Base-by-base conservation (phyloP, 1,140 invertebrate genomes). In the Drosophila chauvacae region DNA sequence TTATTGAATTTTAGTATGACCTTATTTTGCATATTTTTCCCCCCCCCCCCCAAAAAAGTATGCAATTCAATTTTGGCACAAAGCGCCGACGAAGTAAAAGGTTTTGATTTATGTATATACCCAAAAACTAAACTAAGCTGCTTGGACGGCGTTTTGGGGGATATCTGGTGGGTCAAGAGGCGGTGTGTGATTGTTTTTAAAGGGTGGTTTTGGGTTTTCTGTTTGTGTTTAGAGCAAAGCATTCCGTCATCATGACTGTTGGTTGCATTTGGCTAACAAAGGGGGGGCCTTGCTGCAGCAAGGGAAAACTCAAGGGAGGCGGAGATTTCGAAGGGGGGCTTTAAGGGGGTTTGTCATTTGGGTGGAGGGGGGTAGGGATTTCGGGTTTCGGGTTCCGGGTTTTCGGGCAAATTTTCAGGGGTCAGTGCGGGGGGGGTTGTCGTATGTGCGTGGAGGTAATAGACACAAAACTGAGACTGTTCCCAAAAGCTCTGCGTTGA, bases 391-490 rank as follows among this genome's bases (percentile, higher is more conserved):
- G 53, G 48, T 55, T 39, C 53, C 53, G 53, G 53, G 53, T 55
- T 55, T 39, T 39, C 53, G 53, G 51, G 7, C 33, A 37, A 55
- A 55, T 37, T 37, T 55, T 48, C 58, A 13, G 58, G 42, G 58
- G 48, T 30, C 48, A 51, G 47, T 2, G 16, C 33, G n/a, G 30
- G 18, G 28, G 10, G 5, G 57, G 9, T 30, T 30, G 14, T 7
- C 20, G 30, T 55, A 33, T 51, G 47, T 66, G 33, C 47, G 60
- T 55, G 44, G 39, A 66, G 63, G 66, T 66, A 69, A 69, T 69
- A 69, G 66, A 69, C 47, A 69, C 66, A 69, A 69, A 66, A 66
- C 66, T 26, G 61, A 70, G 62, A 62, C 48, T 68, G 62, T 68
- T 70, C 35, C 30, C 39, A 47, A 66, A 65, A 48, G 66, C 66